phyloP scores from a whole-genome alignment of 2,797 vertebrate species.

The Centropyge bicolor region DNA sequence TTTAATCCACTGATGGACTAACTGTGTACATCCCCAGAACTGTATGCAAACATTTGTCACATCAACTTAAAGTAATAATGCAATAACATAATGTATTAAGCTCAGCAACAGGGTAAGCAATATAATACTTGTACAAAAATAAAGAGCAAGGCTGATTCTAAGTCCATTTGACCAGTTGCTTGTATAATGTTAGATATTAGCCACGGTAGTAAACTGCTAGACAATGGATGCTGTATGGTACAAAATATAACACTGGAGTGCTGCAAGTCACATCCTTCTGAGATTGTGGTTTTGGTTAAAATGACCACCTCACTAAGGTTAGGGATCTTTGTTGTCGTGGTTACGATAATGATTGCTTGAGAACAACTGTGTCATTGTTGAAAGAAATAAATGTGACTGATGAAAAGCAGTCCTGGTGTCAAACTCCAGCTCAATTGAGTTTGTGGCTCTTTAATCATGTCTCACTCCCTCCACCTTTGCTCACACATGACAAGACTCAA shows the following conservation, averaged over 20 bases:
- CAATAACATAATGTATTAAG: neutral
- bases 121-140: neutral
- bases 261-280: too few species aligned
- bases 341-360: neutral
- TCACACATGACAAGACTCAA: neutral
- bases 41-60: neutral
- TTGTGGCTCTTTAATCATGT: neutral
- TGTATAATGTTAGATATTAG: neutral
- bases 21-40: too few species aligned
- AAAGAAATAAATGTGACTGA: neutral
- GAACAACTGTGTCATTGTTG: neutral
- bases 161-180: neutral
- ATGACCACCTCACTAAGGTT: too few species aligned
- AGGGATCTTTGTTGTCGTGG: neutral
- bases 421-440: neutral
- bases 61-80: neutral
- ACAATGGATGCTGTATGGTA: neutral
- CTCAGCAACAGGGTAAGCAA: neutral
- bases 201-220: neutral
- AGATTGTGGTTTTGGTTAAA: too few species aligned
- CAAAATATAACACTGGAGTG: neutral
- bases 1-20: too few species aligned
- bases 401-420: neutral
- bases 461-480: neutral
- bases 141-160: neutral